phyloP scores from a whole-genome alignment of 2,113 vertebrate species.

The Xyliphius kryptos region DNA sequence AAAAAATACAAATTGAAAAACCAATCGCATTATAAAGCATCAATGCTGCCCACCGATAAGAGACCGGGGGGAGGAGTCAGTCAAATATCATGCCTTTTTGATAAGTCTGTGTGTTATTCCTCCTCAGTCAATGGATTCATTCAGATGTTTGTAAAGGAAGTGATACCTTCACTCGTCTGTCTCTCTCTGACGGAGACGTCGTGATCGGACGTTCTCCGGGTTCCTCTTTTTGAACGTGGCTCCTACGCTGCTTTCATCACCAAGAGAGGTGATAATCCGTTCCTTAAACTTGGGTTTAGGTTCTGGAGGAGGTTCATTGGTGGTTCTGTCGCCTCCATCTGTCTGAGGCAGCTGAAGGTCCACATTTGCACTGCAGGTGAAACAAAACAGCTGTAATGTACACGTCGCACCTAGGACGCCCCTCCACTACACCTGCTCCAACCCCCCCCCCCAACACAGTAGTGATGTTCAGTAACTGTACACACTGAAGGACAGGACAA shows the following conservation, averaged over 20 bases:
- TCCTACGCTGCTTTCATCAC: slow-evolving; percentile 62
- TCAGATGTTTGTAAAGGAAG: background rate
- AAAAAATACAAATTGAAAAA: too few species aligned
- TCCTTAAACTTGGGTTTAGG: slow-evolving; percentile 80
- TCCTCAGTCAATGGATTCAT: background rate
- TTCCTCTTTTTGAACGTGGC: slow-evolving; percentile 84
- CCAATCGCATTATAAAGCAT: too few species aligned
- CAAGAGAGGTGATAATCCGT: slow-evolving; percentile 86
- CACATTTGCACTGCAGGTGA: slow-evolving; percentile 67
- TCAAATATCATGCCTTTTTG: too few species aligned
- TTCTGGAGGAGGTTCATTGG: slow-evolving; percentile 58
- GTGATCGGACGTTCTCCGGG: slow-evolving; percentile 82
- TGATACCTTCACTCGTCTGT: slow-evolving; percentile 67
- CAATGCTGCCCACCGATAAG: too few species aligned
- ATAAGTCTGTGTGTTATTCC: background rate
- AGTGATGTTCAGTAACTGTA: too few species aligned
- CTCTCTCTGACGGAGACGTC: slow-evolving; percentile 81
- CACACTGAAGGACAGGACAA: too few species aligned
- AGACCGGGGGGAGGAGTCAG: too few species aligned
- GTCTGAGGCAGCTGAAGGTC: slow-evolving; percentile 82
- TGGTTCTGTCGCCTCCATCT: slow-evolving; percentile 47
- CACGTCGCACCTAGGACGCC: background rate
- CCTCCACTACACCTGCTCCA: background rate
- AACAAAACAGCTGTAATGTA: background rate
- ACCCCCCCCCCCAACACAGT: too few species aligned